phyloP scores from a whole-genome alignment of 2,113 vertebrate species.

The Sebastes schlegelii region DNA sequence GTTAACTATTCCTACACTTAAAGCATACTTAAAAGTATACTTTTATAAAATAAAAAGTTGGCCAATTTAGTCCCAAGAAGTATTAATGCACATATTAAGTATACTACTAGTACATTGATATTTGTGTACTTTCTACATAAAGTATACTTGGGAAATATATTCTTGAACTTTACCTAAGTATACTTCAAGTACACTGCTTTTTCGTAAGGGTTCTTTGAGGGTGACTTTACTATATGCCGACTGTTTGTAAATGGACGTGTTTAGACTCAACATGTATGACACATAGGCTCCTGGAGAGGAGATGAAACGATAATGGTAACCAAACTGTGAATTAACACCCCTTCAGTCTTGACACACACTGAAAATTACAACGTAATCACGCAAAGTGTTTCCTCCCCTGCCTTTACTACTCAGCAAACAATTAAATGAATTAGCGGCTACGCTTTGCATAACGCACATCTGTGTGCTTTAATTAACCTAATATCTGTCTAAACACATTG shows the following conservation, averaged over 20 bases:
- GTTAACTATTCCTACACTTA: too few relatives aligned
- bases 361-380: constrained; percentile 78
- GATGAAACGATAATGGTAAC: constrained; percentile 19
- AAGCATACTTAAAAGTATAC: too few relatives aligned
- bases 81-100: too few relatives aligned
- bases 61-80: too few relatives aligned
- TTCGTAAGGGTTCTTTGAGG: too few relatives aligned
- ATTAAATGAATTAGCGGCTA: constrained; percentile 75
- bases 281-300: background rate
- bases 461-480: constrained; percentile 79
- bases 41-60: too few relatives aligned
- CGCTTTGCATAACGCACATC: constrained; percentile 82
- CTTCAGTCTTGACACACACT: constrained; percentile 66
- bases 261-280: constrained; percentile 1
- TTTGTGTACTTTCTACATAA: too few relatives aligned
- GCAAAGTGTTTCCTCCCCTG: constrained; percentile 73
- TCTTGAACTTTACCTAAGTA: too few relatives aligned
- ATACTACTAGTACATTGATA: too few relatives aligned
- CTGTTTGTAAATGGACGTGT: constrained; percentile 19
- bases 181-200: too few relatives aligned
- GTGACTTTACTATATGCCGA: background rate
- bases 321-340: constrained; percentile 61
- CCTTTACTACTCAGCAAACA: constrained; percentile 77
- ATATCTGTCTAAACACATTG: constrained; percentile 72
- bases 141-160: too few relatives aligned